Evolutionary conservation across 2,888 invertebrate genomes (phyloP).

Genomic region (Melinopterus prodromus): DNA sequence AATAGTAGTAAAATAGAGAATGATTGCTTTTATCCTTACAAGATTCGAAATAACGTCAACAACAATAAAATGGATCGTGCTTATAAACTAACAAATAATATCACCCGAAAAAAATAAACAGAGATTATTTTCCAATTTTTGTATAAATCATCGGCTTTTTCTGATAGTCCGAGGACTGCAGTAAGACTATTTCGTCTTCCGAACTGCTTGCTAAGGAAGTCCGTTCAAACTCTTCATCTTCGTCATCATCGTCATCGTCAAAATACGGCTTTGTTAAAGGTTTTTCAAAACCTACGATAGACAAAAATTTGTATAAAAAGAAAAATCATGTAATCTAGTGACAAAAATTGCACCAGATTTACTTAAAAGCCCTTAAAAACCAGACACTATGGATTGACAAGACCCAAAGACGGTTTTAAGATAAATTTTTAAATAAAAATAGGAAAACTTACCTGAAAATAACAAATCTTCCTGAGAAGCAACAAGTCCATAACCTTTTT

Average conservation of each 20-base stretch:
- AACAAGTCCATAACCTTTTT: slow-evolving; percentile 64
- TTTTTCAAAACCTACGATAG: slow-evolving; percentile 49
- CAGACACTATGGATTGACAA: background rate
- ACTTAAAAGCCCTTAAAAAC: background rate
- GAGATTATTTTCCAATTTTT: background rate
- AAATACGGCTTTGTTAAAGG: slow-evolving; percentile 69
- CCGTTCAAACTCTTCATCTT: slow-evolving; percentile 47
- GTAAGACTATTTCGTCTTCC: slow-evolving; percentile 46
- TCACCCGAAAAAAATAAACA: background rate
- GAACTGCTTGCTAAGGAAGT: slow-evolving; percentile 42
- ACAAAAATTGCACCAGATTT: background rate
- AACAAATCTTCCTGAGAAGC: slow-evolving; percentile 63
- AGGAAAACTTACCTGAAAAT: slow-evolving; percentile 23
- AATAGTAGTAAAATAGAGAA: too few species aligned
- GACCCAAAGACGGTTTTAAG: background rate
- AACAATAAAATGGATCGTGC: too few species aligned
- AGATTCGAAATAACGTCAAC: too few species aligned
- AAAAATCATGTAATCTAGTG: background rate
- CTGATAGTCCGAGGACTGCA: slow-evolving; percentile 40
- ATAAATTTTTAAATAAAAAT: too few species aligned
- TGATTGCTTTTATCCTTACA: too few species aligned
- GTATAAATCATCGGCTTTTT: slow-evolving; percentile 37
- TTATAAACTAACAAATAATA: background rate
- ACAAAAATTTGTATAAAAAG: slow-evolving; percentile 22
- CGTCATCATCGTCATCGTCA: slow-evolving; percentile 71